Evolutionary conservation across 2,888 invertebrate genomes (phyloP), one percentile per base, ranked within the genome.

Genomic region (Disparrhopalites patrizii): DNA sequence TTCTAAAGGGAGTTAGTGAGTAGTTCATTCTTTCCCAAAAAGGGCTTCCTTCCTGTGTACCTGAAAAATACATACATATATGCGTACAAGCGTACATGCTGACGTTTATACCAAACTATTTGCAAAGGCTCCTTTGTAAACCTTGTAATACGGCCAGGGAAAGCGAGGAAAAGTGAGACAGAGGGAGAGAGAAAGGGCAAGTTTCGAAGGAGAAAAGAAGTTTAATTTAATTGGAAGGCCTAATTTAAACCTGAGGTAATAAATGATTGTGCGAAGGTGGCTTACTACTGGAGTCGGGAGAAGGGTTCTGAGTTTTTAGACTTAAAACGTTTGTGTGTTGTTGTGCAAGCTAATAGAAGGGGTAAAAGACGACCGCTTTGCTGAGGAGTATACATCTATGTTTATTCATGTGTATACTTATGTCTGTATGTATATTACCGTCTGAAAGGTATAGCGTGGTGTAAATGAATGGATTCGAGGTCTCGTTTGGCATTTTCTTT

Each of bases 161-260:
- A n/a, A n/a, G n/a, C n/a, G n/a, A n/a, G n/a, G n/a, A n/a, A n/a
- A n/a, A n/a, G n/a, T n/a, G n/a, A n/a, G n/a, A n/a, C n/a, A n/a
- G n/a, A n/a, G n/a, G n/a, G n/a, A n/a, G n/a, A n/a, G n/a, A n/a
- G n/a, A n/a, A n/a, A 25, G 47, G 25, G 23, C n/a, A n/a, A 47
- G 47, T 47, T 61, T 61, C n/a, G 31, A 54, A 15, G 51, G 51
- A 51, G 61, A 61, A 61, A 51, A 18, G 30, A 52, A 61, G 61
- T 51, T 61, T 61, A 61, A 61, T 61, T 61, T 61, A 51, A 61
- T 61, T 61, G 61, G 61, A 61, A 52, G 61, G 51, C 61, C 61
- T 61, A 61, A 61, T 61, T 61, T 51, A 51, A 52, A 61, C 61
- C 61, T 61, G 8, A 61, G 61, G 61, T 36, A 7, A 47, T 47